Evolutionary conservation across 2,888 invertebrate species (phyloP).

Genomic region (Polymixis lichenea): DNA sequence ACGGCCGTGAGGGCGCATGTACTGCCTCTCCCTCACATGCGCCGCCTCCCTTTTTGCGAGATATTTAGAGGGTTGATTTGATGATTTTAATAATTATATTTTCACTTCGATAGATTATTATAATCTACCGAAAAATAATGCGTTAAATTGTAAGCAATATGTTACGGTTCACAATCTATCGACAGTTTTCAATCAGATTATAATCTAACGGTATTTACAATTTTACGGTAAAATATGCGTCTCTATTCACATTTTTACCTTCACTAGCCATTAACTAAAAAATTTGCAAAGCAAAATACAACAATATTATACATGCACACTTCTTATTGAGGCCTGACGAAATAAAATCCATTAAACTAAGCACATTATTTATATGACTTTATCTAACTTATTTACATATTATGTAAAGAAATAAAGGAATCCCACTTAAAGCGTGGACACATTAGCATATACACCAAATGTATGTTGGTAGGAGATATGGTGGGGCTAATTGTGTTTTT

Average conservation of each 20-base stretch:
- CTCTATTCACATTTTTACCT: not conserved
- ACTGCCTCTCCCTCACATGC: no score
- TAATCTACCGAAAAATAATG: no score
- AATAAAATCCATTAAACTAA: conserved; percentile 62
- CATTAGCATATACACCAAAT: conserved; percentile 76
- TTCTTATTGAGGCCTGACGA: conserved; percentile 28
- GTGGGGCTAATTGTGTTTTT: conserved; percentile 71
- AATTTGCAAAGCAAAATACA: not conserved
- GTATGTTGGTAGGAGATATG: conserved; percentile 75
- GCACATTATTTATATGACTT: conserved; percentile 68
- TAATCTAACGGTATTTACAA: no score
- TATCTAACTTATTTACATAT: conserved; percentile 68
- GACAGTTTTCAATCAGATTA: no score
- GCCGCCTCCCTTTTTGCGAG: no score
- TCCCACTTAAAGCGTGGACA: conserved; percentile 66
- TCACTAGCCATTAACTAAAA: not conserved
- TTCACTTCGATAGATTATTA: no score
- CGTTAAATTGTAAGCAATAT: no score
- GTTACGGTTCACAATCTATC: no score
- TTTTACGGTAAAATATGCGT: no score
- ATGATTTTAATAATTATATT: no score
- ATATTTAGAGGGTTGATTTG: no score
- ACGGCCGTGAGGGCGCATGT: no score
- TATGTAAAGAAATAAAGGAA: conserved; percentile 55
- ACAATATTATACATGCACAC: conserved; percentile 21